Base-by-base conservation (phyloP, 2,797 vertebrate species). In the Semotilus atromaculatus region DNA sequence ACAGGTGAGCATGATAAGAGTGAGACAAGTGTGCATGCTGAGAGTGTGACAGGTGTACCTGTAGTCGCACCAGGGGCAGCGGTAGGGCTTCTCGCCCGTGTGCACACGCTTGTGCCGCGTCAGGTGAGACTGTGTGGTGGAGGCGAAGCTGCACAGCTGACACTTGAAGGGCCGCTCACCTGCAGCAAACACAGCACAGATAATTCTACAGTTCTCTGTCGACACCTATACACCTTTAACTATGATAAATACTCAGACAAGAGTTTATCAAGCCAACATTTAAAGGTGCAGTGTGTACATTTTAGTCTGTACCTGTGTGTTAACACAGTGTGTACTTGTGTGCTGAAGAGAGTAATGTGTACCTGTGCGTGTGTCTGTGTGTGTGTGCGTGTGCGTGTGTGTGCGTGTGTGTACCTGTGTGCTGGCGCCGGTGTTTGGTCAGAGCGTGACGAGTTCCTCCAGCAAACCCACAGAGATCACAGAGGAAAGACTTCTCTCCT, bases 401-500 rank as follows among this genome's bases (percentile, higher is more conserved):
- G 40, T 11, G 40, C 11, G 40, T 43, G 10, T 48, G 45, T 48
- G 14, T 48, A 48, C 98, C 98, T 96, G 98, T 99, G 93, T 99
- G 98, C 85, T 99, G 98, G 81, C 98, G 93, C 23, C 97, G 95
- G 90, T 99, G 98, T 93, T 99, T 99, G 92, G 98, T 99, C 91
- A 99, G 97, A 93, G 98, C 98, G 84, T 99, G 98, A 88, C 97
- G 96, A 0, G 98, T 99, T 88, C 98, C 98, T 75, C 98, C 98
- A 0, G 98, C 98, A 86, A 99, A 99, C 90, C 98, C 98, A 88
- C 98, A 99, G 89, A 99, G 97, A 96, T 99, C 98, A 93, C 98
- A 99, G 83, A 99, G 96, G 92, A 98, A 99, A 18, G 97, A 98
- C 95, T 99, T 99, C 95, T 99, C 98, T 92, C 98, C 98, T 99